Base-by-base conservation (phyloP, 2,113 vertebrate species). In the Ahaetulla prasina region DNA sequence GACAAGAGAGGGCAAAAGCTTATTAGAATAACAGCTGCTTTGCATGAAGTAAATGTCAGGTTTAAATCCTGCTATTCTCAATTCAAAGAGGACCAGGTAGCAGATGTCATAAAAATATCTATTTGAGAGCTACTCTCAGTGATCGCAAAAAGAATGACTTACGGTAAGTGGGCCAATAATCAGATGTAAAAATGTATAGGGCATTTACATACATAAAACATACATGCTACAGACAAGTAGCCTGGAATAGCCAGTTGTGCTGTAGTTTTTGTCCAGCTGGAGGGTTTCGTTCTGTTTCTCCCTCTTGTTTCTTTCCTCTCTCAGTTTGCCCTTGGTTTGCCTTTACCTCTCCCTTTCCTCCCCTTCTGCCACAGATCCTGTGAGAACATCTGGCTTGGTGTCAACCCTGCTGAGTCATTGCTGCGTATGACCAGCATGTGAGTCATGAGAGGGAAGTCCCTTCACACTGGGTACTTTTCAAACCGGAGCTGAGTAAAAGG, bases 401-500 rank as follows among this genome's bases (percentile, higher is more conserved):
- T 89, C 87, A 55, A 86, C 20, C 8, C 30, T 80, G 91, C 91
- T 97, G 96, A 96, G 90, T 97, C 96, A 96, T 85, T 20, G 23
- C 35, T 7, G 43, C 39, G 43, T 92, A 90, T 96, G 96, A 97
- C 74, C 96, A 14, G 0, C 92, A 94, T 93, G 94, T 96, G 96
- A 97, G 94, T 97, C 96, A 96, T 86, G 27, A 12, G 50, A 0
- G 50, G 6, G 95, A 96, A 96, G 94, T 94, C 92, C 95, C 94
- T 93, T 2, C 1, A 1, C 85, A 87, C 93, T 63, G 0, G 2
- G 35, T 43, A 90, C 93, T 94, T 95, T 95, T 94, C 94, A 96
- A 93, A 89, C 93, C 57, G 89, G 95, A 96, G 93, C 96, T 96
- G 96, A 97, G 95, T 95, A 95, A 96, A 97, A 88, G 55, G 87